These are phyloP conservation scores for Lottia scabra DNA, from an alignment of 2,888 invertebrate genomes.

Conservation along the genomic window DNA sequence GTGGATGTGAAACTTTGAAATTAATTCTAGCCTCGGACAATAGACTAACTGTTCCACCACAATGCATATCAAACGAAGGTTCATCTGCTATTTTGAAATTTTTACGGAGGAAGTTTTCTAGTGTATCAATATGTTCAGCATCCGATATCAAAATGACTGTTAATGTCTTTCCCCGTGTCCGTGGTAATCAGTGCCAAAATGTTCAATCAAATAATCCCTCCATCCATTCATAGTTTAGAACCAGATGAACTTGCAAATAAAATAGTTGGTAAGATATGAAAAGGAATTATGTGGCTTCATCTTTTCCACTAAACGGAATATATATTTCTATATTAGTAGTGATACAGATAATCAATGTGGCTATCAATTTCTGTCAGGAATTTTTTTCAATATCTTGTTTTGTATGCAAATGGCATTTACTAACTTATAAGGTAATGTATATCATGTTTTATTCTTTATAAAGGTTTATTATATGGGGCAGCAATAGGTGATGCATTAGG, in stretches of 20 bases:
- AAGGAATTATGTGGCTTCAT: too few species aligned
- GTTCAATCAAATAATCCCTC: constrained; percentile 65
- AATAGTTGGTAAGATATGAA: constrained; percentile 58
- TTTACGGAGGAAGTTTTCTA: constrained; percentile 42
- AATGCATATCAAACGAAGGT: constrained; percentile 62
- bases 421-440: too few species aligned
- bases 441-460: not conserved
- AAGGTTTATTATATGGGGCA: constrained; percentile 68
- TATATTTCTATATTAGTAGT: too few species aligned
- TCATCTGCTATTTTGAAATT: constrained; percentile 57
- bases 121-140: not conserved
- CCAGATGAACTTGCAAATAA: constrained; percentile 61
- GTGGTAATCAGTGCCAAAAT: constrained; percentile 63
- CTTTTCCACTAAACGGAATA: too few species aligned
- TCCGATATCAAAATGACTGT: not conserved
- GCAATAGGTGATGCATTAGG: constrained; percentile 69
- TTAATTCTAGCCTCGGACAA: constrained; percentile 62
- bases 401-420: too few species aligned
- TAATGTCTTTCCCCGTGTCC: constrained; percentile 56
- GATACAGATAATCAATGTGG: too few species aligned
- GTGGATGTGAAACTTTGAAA: constrained; percentile 48
- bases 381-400: too few species aligned
- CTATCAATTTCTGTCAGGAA: too few species aligned
- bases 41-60: constrained; percentile 59
- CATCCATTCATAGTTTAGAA: constrained; percentile 59